Conservation (phyloP, 2,888 invertebrate genomes). For the Pristionchus maxplancki region DNA sequence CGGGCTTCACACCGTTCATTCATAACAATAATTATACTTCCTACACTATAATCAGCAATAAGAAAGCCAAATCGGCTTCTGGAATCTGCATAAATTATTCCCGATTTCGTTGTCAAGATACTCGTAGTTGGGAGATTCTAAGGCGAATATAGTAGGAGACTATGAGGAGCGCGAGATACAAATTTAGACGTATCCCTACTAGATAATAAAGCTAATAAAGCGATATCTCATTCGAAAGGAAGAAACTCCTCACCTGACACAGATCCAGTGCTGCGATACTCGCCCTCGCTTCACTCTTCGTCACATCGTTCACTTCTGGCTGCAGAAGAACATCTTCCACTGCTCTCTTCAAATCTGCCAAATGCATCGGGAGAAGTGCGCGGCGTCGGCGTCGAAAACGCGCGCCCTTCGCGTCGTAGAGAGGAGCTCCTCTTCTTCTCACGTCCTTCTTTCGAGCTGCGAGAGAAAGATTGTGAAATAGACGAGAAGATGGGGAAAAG, state of each 20-base stretch:
- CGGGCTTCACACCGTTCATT: no score
- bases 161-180: no score
- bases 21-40: no score
- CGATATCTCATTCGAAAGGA: no score
- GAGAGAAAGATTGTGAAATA: not conserved
- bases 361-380: conserved; percentile 53
- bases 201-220: no score
- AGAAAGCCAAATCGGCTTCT: no score
- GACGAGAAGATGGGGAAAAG: not conserved
- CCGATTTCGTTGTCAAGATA: no score
- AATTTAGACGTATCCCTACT: no score
- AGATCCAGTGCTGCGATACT: conserved; percentile 70
- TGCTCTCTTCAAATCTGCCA: conserved; percentile 62
- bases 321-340: conserved; percentile 70
- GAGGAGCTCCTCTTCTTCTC: not conserved
- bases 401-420: conserved; percentile 31
- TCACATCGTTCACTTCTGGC: conserved; percentile 65
- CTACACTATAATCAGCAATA: no score
- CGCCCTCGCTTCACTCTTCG: conserved; percentile 59
- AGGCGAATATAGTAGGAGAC: no score
- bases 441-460: not conserved
- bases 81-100: no score
- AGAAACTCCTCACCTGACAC: conserved; percentile 63
- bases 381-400: not conserved
- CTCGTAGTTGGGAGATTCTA: not conserved